A percentile compares a stretch with the other conserved stretches of the same genome.
Evolutionary conservation across 2,888 invertebrate genomes (phyloP).

Genomic region (Philonicus albiceps): DNA sequence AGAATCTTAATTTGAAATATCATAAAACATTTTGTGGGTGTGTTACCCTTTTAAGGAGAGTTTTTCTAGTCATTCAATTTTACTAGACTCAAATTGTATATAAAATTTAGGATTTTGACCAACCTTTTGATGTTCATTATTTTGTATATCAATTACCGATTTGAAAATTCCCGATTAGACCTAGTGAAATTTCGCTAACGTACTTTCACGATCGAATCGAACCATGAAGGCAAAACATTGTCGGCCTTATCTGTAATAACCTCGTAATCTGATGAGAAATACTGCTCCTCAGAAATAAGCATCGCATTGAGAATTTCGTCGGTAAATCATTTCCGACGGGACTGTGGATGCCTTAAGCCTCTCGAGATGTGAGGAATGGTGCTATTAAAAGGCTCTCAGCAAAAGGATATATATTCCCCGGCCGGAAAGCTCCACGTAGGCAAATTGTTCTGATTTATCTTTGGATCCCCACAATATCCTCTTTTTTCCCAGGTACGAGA

Average conservation of each 20-base stretch:
- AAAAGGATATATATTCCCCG: conserved; percentile 12
- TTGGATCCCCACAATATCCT: not conserved
- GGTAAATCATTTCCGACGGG: conserved; percentile 1
- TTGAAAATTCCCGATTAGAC: not conserved
- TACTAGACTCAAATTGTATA: not conserved
- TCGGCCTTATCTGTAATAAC: not conserved
- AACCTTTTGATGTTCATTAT: not conserved
- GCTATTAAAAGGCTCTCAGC: not conserved
- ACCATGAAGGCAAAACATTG: not conserved
- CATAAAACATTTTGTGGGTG: too few species aligned
- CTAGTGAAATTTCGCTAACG: not conserved
- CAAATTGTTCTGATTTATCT: conserved; percentile 29
- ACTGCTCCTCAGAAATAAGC: not conserved
- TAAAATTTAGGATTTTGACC: not conserved
- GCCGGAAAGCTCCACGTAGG: conserved; percentile 16
- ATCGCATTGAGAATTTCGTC: not conserved
- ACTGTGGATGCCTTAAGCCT: not conserved
- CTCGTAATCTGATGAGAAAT: not conserved
- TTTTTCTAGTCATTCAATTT: too few species aligned
- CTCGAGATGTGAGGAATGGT: not conserved
- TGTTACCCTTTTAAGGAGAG: too few species aligned
- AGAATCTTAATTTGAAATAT: too few species aligned
- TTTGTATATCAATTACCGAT: not conserved
- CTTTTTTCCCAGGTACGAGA: not conserved
- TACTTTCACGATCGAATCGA: not conserved